Evolutionary conservation across 2,797 vertebrate genomes (phyloP).

Genomic region (Ambastaia sidthimunki): DNA sequence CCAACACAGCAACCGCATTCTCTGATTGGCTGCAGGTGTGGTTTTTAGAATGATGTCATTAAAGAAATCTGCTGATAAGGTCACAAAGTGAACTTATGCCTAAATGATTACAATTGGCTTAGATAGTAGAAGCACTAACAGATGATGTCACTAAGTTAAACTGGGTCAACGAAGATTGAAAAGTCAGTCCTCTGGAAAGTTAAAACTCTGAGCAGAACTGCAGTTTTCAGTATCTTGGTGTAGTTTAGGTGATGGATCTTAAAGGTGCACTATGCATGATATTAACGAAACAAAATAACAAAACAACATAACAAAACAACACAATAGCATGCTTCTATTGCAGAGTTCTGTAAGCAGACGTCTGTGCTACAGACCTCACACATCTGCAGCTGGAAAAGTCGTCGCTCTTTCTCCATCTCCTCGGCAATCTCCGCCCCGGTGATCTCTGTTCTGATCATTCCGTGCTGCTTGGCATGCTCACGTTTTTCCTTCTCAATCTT

Average conservation of each 20-base stretch:
- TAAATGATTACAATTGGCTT: no score
- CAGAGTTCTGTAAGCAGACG: background rate
- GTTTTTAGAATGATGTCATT: constrained; percentile 7
- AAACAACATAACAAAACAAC: background rate
- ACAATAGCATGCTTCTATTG: background rate
- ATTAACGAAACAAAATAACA: background rate
- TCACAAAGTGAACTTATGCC: background rate
- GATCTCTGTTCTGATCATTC: constrained; percentile 98
- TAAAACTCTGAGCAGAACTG: background rate
- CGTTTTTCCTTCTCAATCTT: constrained; percentile 99
- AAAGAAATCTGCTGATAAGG: background rate
- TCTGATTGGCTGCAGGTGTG: background rate
- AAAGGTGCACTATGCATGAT: no score
- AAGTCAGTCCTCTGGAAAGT: background rate
- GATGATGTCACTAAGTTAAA: no score
- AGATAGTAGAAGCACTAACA: no score
- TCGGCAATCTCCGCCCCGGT: constrained; percentile 96
- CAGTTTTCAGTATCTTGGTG: background rate
- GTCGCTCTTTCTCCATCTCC: constrained; percentile 97
- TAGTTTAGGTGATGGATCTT: background rate
- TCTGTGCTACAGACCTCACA: constrained; percentile 85
- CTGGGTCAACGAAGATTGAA: background rate
- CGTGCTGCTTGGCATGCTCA: constrained; percentile 96
- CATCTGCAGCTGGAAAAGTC: constrained; percentile 97
- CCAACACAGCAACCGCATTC: background rate